Percentiles rank a stretch among this genome's conserved stretches.
phyloP scores from a whole-genome alignment of 1,140 invertebrate species.

The Neocloeon triangulifer region DNA sequence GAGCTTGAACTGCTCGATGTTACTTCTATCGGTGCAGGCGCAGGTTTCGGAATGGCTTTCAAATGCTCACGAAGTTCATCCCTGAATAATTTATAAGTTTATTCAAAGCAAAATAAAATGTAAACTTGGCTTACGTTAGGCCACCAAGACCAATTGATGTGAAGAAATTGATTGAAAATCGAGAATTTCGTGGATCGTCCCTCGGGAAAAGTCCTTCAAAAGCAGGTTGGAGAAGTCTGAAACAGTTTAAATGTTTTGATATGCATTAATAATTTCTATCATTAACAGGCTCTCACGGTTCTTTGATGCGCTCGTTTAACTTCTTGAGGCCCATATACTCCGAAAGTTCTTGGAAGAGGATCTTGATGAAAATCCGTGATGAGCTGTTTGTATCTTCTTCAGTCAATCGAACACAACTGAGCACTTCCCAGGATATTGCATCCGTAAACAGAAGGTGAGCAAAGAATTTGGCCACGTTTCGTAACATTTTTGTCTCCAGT shows the following conservation, averaged over 20 bases:
- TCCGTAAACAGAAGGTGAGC: constrained; percentile 91
- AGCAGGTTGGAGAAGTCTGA: constrained; percentile 56
- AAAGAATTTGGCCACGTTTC: constrained; percentile 98
- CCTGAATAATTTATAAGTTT: constrained; percentile 14
- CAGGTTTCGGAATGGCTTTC: constrained; percentile 51
- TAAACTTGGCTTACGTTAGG: constrained; percentile 40
- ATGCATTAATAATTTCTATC: not conserved
- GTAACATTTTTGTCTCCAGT: constrained; percentile 84
- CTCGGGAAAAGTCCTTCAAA: constrained; percentile 88
- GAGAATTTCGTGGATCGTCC: constrained; percentile 87
- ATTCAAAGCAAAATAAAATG: not conserved
- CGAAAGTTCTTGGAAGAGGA: constrained; percentile 86
- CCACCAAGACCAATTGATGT: constrained; percentile 95
- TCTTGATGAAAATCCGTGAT: constrained; percentile 94
- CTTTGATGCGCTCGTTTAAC: constrained; percentile 71
- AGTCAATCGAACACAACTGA: constrained; percentile 74
- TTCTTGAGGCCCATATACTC: constrained; percentile 91
- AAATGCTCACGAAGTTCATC: constrained; percentile 81
- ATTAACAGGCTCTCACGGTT: constrained; percentile 34
- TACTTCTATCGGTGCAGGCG: constrained; percentile 12
- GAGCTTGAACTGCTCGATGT: constrained; percentile 10
- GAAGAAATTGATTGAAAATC: constrained; percentile 99
- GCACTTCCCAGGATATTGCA: constrained; percentile 82
- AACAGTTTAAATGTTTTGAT: constrained; percentile 11
- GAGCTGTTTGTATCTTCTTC: constrained; percentile 96